Evolutionary conservation across 2,888 invertebrate genomes (phyloP), one percentile per base, ranked within the genome.

Genomic region (Tetrapedia diversipes): DNA sequence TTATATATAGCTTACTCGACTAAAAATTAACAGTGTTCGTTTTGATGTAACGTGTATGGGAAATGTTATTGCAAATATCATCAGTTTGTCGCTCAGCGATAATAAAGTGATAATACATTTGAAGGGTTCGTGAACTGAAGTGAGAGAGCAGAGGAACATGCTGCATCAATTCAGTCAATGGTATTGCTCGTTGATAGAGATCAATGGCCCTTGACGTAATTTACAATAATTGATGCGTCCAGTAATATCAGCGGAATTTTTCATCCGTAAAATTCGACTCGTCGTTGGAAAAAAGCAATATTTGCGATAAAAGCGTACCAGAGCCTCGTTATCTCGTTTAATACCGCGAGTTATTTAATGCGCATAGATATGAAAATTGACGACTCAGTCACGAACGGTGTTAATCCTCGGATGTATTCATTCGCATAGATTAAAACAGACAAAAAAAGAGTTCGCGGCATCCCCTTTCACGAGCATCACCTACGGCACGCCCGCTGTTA

Each of bases 381-480:
- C 45, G 54, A 54, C 2, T 39, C 24, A 39, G 11, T 4, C n/a
- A 7, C n/a, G 22, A 27, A 11, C 3, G 45, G 43, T 65, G 43
- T 47, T 32, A 41, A 64, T 59, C 32, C 54, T 3, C 19, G 54
- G 41, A 68, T 65, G 59, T 56, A 56, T 54, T 60, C 59, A 76
- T 65, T 65, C 66, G 75, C 75, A 74, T 76, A 56, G 37, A 65
- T 77, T 76, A 69, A 59, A n/a, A n/a, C n/a, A n/a, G n/a, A 43
- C 45, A 24, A 39, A 43, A 14, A 27, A 29, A 45, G 27, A 6
- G 65, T 57, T 39, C 11, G 4, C 45, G 14, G 22, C 0, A 39
- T 56, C 51, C 24, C 39, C 51, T 32, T 8, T 6, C 41, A 10
- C 10, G n/a, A 24, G 19, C 34, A 24, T 64, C 32, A 34, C 56